A percentile compares a stretch with the other conserved stretches of the same genome.
These are phyloP conservation scores for Peromyscus leucopus DNA, from an alignment of 2,113 vertebrate species.

Conservation along the genomic window DNA sequence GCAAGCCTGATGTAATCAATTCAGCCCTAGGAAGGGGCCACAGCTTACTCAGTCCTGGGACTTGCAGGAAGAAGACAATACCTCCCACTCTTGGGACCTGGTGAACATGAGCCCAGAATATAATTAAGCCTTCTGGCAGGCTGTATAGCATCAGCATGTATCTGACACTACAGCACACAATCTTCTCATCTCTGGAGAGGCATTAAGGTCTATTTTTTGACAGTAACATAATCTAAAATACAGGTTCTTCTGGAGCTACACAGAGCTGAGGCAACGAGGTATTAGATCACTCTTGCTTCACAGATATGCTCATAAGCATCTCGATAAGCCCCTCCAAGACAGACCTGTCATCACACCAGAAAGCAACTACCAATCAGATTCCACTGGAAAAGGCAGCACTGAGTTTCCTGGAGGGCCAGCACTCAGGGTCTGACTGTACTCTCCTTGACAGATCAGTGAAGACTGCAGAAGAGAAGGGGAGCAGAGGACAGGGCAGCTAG, in stretches of 20 bases:
- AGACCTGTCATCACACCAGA: not conserved
- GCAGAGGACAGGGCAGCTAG: accelerated
- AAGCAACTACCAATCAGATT: not conserved
- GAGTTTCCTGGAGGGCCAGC: not conserved
- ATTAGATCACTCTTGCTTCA: not conserved
- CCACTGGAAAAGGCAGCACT: accelerated
- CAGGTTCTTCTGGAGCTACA: not conserved
- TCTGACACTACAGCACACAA: not conserved
- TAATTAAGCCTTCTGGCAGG: not conserved
- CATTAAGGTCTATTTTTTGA: not conserved
- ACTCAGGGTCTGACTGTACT: accelerated
- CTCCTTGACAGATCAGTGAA: accelerated
- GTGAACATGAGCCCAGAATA: not conserved
- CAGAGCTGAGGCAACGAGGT: not conserved
- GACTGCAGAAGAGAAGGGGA: accelerated
- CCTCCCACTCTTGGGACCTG: not conserved
- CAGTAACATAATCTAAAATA: slow-evolving; percentile 59
- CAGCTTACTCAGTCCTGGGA: accelerated
- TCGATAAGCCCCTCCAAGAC: not conserved
- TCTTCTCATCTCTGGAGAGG: slow-evolving; percentile 35
- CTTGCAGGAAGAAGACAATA: not conserved
- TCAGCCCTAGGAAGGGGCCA: no score
- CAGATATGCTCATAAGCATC: not conserved
- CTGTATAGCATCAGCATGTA: not conserved
- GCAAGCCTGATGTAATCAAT: accelerated